Evolutionary conservation across 1,140 invertebrate species (phyloP).

Genomic region (Drosophila malerkotliana): DNA sequence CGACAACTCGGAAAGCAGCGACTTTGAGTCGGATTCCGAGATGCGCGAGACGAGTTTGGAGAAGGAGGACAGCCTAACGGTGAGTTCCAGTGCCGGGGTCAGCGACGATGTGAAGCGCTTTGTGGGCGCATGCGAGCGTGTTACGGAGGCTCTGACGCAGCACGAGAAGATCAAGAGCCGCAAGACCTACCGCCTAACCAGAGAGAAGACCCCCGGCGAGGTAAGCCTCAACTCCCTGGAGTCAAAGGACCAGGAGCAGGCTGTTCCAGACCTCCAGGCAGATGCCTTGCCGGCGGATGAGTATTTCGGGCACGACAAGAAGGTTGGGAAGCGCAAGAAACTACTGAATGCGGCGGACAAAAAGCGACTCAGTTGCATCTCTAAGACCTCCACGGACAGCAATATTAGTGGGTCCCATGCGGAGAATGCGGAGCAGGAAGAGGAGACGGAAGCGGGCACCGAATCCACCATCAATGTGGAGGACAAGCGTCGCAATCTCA

Average conservation of each 20-base stretch:
- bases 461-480: slow-evolving; percentile 72
- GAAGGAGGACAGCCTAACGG: slow-evolving; percentile 79
- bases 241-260: slow-evolving; percentile 51
- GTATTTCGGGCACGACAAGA: slow-evolving; percentile 85
- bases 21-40: slow-evolving; percentile 81
- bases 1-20: slow-evolving; percentile 78
- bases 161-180: slow-evolving; percentile 80
- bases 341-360: slow-evolving; percentile 61
- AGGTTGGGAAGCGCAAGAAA: slow-evolving; percentile 64
- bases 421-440: slow-evolving; percentile 45
- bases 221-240: slow-evolving; percentile 52
- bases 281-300: slow-evolving; percentile 86
- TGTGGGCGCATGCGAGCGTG: slow-evolving; percentile 76
- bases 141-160: slow-evolving; percentile 69
- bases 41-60: slow-evolving; percentile 75
- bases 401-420: slow-evolving; percentile 64
- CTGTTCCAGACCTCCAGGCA: slow-evolving; percentile 81
- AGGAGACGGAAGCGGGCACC: slow-evolving; percentile 31
- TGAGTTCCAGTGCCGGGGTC: slow-evolving; percentile 53
- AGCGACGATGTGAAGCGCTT: slow-evolving; percentile 75
- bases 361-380: slow-evolving; percentile 80
- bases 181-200: slow-evolving; percentile 74
- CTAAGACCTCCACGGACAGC: slow-evolving; percentile 80
- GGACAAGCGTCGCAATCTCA: slow-evolving; percentile 83
- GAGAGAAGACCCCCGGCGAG: slow-evolving; percentile 75